Evolutionary conservation across 2,888 invertebrate genomes (phyloP).

Genomic region (Eumerus sabulonum): DNA sequence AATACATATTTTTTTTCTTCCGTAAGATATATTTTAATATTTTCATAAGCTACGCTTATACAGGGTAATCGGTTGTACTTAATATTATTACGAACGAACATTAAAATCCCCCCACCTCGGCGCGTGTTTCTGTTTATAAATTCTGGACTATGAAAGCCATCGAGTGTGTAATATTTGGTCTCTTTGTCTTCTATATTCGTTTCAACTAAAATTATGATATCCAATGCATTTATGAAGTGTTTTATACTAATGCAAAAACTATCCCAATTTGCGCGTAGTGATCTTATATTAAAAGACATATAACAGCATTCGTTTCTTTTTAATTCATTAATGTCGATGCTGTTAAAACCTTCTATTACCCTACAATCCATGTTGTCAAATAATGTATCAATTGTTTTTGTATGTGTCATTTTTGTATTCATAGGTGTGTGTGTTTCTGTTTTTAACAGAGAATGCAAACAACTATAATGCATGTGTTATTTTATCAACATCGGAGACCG

Average conservation of each 20-base stretch:
- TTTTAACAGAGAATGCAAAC: too few relatives aligned
- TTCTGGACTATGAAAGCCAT: background rate
- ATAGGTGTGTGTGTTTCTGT: too few relatives aligned
- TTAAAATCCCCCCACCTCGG: background rate
- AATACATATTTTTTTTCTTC: too few relatives aligned
- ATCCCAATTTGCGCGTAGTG: constrained; percentile 8
- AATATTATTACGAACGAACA: background rate
- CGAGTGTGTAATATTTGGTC: background rate
- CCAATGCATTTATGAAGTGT: constrained; percentile 7
- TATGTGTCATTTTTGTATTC: background rate
- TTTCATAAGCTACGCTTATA: too few relatives aligned
- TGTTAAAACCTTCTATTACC: background rate
- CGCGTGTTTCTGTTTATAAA: too few relatives aligned
- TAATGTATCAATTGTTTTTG: background rate
- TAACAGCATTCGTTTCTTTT: background rate
- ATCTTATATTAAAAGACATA: constrained; percentile 26
- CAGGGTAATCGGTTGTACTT: too few relatives aligned
- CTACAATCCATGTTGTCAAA: too few relatives aligned
- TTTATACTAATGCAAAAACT: constrained; percentile 10
- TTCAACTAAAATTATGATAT: background rate
- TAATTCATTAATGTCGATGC: background rate
- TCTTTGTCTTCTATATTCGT: constrained; percentile 1
- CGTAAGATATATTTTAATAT: too few relatives aligned
- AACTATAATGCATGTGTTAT: too few relatives aligned
- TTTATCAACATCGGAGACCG: too few relatives aligned